Evolutionary conservation across 1,140 invertebrate genomes (phyloP).

Genomic region (Euschistus heros): DNA sequence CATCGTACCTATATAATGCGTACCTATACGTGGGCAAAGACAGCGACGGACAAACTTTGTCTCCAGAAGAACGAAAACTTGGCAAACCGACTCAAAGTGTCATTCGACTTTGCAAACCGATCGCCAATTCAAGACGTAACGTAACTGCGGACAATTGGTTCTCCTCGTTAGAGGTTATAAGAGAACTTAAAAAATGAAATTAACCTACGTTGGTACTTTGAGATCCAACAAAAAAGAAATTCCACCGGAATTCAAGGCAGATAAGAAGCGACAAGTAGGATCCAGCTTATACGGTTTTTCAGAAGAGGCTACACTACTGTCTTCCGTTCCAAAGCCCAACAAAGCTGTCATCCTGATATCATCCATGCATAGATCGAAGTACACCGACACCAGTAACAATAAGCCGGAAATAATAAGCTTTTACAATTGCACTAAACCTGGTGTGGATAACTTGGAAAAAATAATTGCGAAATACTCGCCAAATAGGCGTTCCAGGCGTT

Average conservation of each 20-base stretch:
- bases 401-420: conserved; percentile 32
- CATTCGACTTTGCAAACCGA: not conserved
- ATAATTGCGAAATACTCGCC: conserved; percentile 31
- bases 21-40: not conserved
- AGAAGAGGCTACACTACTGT: conserved; percentile 30
- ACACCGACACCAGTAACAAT: conserved; percentile 26
- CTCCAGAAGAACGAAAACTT: not conserved
- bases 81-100: not conserved
- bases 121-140: conserved; percentile 27
- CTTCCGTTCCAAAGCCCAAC: conserved; percentile 31
- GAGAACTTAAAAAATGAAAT: conserved; percentile 31
- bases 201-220: conserved; percentile 27
- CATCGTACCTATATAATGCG: not conserved
- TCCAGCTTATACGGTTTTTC: conserved; percentile 27
- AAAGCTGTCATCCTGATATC: conserved; percentile 31
- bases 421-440: conserved; percentile 33
- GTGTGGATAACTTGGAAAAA: conserved; percentile 32
- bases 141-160: conserved; percentile 36
- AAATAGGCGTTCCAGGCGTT: conserved; percentile 30
- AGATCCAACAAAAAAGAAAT: conserved; percentile 21
- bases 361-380: conserved; percentile 29
- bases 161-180: conserved; percentile 30
- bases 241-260: conserved; percentile 14
- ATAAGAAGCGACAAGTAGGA: not conserved
- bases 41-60: not conserved